These are phyloP conservation scores for Macrobrachium nipponense DNA, from an alignment of 1,140 invertebrate species.

Conservation along the genomic window DNA sequence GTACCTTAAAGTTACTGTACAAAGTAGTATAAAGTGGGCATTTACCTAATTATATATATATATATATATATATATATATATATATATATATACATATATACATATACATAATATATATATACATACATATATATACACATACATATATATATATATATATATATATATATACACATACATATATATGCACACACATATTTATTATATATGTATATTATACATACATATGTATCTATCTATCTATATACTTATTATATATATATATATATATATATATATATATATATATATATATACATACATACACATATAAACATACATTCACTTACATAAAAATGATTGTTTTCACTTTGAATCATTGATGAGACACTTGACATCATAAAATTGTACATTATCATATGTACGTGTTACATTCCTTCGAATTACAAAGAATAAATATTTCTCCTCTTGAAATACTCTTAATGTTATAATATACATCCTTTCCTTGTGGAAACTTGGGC, in stretches of 20 bases:
- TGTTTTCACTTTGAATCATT: not conserved
- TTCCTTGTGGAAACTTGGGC: too few species aligned
- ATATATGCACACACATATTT: not conserved
- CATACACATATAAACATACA: not conserved
- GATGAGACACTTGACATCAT: not conserved
- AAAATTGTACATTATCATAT: not conserved
- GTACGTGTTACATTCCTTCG: not conserved
- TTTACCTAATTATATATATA: not conserved
- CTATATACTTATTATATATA: not conserved
- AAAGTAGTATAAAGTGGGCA: not conserved
- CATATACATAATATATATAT: not conserved
- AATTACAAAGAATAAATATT: too few species aligned
- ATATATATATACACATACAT: constrained; percentile 1
- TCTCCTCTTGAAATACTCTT: too few species aligned
- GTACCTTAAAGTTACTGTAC: not conserved
- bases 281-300: constrained; percentile 13
- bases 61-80: not conserved
- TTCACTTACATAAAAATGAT: not conserved
- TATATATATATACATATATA: constrained; percentile 4
- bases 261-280: not conserved
- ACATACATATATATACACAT: not conserved
- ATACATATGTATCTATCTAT: not conserved
- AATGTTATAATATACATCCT: too few species aligned
- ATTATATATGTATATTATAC: constrained; percentile 2
- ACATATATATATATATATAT: constrained; percentile 1